Base-by-base conservation (phyloP, 2,113 vertebrate genomes). In the Dicaeum eximium region DNA sequence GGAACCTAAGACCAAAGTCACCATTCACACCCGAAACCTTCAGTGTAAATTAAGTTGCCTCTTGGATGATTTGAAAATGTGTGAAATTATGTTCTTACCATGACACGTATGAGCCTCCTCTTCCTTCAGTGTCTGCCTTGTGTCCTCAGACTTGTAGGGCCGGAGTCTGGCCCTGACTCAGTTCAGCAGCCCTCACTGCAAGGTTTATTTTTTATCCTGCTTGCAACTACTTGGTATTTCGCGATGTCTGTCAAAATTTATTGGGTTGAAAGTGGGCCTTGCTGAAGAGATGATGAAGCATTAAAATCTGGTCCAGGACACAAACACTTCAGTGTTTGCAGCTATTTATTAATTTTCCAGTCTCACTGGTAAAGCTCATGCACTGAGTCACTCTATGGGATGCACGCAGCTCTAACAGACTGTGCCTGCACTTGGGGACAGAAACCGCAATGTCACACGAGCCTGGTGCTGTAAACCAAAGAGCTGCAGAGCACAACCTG, bases 381-480 rank as follows among this genome's bases (percentile, higher is more conserved):
- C 88, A 31, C 80, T 25, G 50, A 61, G 54, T 70, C 4, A 2
- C 57, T 48, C 1, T 3, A 45, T 10, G 27, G 78, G 87, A 67
- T 56, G 60, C 72, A 42, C n/a, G 66, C 71, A 92, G n/a, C 70
- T 37, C 37, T 20, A 40, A 11, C 13, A 33, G 73, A 50, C 33
- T 65, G 20, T 57, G 90, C 35, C 57, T 94, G 81, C 58, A 42
- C 66, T 75, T 37, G 27, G 50, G n/a, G 61, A 54, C 50, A 70
- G 51, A 80, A 91, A 50, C 18, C 2, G 10, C 25, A 84, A 70
- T 47, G 54, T 78, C 80, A 75, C 33, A 42, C 19, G 10, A 69
- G 70, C 69, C 57, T 28, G 80, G 57, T 56, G 85, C 92, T 93
- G 74, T 75, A 88, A 88, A 93, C 85, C 71, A 88, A 84, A 89